phyloP scores from a whole-genome alignment of 2,113 vertebrate species.

The Hiodon tergisus region DNA sequence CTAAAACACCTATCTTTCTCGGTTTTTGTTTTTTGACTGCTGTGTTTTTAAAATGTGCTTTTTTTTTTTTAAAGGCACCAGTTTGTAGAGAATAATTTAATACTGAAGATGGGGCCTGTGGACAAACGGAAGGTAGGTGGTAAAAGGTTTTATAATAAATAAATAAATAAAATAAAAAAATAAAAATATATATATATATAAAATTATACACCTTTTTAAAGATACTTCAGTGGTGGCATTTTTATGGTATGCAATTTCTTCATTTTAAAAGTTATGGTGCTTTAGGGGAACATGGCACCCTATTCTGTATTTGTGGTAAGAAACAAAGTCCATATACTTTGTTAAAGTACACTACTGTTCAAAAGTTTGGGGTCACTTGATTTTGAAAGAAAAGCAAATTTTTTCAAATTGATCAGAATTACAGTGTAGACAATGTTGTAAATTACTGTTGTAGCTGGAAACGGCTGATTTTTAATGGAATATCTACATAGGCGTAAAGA shows the following conservation, averaged over 20 bases:
- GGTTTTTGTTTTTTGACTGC: not conserved
- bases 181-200: no score
- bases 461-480: no score
- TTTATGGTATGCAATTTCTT: not conserved
- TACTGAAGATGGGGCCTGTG: constrained; percentile 98
- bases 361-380: no score
- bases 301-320: not conserved
- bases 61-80: constrained; percentile 77
- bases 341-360: no score
- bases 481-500: no score
- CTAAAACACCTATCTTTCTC: not conserved
- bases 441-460: no score
- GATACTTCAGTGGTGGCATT: not conserved
- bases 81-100: constrained; percentile 99
- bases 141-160: not conserved
- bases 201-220: not conserved
- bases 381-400: no score
- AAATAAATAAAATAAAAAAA: no score
- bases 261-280: not conserved
- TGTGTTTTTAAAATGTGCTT: not conserved
- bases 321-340: not conserved
- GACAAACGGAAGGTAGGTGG: constrained; percentile 92
- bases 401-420: no score
- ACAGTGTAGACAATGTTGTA: no score
- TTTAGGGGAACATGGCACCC: not conserved